Percentiles rank a stretch among this genome's conserved stretches.
These are phyloP conservation scores for Botrylloides violaceus DNA, from an alignment of 23 tunicate genomes.

Conservation along the genomic window DNA sequence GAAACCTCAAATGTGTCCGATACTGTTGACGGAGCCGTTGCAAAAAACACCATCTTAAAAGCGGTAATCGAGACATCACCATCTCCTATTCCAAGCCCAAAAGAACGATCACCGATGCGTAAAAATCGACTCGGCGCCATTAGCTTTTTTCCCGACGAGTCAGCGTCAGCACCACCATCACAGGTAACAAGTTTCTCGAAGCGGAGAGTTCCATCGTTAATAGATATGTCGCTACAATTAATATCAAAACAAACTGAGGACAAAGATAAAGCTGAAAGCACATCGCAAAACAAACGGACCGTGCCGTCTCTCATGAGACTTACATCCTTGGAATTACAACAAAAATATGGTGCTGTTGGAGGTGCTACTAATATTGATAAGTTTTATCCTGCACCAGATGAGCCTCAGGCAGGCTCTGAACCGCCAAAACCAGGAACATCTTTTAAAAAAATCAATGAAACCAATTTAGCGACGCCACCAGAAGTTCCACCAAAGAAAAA, in stretches of 20 bases:
- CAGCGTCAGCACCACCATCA: neutral
- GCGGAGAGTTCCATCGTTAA: neutral
- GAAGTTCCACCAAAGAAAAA: no score
- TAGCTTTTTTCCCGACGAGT: slow-evolving; percentile 11
- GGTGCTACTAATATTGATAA: slow-evolving; percentile 10
- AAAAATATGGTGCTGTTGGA: slow-evolving; percentile 21
- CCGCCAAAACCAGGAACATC: no score
- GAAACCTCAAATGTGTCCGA: neutral
- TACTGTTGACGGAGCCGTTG: neutral
- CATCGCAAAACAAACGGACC: neutral
- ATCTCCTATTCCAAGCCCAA: neutral
- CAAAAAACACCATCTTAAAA: neutral
- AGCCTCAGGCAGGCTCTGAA: neutral
- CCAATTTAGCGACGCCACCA: no score
- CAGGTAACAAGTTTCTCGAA: neutral
- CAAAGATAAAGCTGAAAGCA: neutral
- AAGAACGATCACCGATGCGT: slow-evolving; percentile 7
- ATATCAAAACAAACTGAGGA: neutral
- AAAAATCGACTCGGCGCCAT: slow-evolving; percentile 20
- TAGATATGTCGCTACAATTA: neutral
- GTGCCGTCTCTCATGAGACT: slow-evolving; percentile 7
- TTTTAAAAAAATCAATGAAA: no score
- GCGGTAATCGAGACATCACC: slow-evolving; percentile 7
- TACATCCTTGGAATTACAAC: slow-evolving; percentile 1
- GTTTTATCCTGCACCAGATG: no score